Evolutionary conservation across 1,140 invertebrate genomes (phyloP), one percentile per base, ranked within the genome.

Genomic region (Sipha flava): DNA sequence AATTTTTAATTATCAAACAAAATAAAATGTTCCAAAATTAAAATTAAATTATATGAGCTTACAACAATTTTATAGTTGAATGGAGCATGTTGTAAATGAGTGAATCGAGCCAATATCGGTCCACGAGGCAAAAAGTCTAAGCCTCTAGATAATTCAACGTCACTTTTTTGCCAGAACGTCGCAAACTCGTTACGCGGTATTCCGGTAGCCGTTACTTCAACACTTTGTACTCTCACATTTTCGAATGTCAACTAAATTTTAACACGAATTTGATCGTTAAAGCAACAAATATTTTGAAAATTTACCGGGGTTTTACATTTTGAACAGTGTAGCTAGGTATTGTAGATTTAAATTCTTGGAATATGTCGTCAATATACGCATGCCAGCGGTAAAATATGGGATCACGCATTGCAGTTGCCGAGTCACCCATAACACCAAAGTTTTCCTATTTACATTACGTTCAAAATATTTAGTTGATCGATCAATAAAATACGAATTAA

Each of bases 331-430:
- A 93, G 64, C 88, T 85, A 0, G 89, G 86, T 34, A 94, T 85
- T 6, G 90, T 90, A 47, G 87, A 87, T 85, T 95, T 95, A 84
- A 92, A 90, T 82, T 92, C 88, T 80, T 90, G 87, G 87, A 95
- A 95, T 7, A 95, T 86, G 72, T 93, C 89, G 82, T 95, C 92
- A 29, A 95, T 87, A 82, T 90, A 91, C 4, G 91, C 89, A 82
- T 95, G 94, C 91, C 91, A 94, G 83, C 92, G 89, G 85, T 94
- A 95, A 86, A 95, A 95, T 10, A 93, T 85, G 0, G 94, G 94
- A 85, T 95, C 94, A 12, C 93, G 87, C 92, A 93, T 92, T 9
- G 91, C 90, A 9, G 91, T 93, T 0, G 90, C 88, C 0, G 89
- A 86, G 82, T 92, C 91, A n/a, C 89, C 91, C 88, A 92, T 92